phyloP scores from a whole-genome alignment of 2,113 vertebrate genomes.

The Dryoscopus gambensis region DNA sequence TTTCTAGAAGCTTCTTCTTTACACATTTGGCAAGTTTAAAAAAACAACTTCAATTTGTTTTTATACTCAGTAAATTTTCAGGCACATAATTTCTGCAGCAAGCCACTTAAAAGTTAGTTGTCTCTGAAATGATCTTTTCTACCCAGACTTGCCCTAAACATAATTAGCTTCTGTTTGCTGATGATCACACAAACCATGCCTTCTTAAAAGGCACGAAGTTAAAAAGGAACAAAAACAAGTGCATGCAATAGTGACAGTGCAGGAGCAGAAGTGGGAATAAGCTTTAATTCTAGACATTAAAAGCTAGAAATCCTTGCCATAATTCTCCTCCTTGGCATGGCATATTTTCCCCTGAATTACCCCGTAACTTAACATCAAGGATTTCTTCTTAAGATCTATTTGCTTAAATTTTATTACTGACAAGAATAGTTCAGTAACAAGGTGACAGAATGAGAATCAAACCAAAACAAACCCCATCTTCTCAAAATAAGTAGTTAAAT shows the following conservation, averaged over 20 bases:
- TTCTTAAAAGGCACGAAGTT: background rate
- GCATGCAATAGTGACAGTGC: background rate
- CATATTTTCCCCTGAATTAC: background rate
- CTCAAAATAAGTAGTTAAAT: background rate
- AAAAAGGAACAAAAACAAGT: background rate
- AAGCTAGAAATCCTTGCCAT: background rate
- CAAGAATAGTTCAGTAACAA: background rate
- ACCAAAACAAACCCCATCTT: background rate
- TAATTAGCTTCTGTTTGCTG: background rate
- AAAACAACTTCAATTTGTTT: background rate
- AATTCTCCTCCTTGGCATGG: background rate
- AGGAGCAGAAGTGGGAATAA: background rate
- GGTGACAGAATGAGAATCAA: background rate
- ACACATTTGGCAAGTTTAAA: background rate
- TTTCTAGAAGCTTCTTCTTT: background rate
- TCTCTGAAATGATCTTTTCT: background rate
- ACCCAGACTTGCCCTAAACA: background rate
- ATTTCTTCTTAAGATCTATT: background rate
- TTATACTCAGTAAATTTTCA: background rate
- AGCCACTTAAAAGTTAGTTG: background rate
- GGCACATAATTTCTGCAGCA: background rate
- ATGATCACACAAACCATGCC: background rate
- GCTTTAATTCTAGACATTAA: background rate
- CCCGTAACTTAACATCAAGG: background rate
- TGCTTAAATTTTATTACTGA: background rate